A percentile compares a stretch with the other conserved stretches of the same genome.
Evolutionary conservation across 2,888 invertebrate species (phyloP).

Genomic region (Selenia dentaria): DNA sequence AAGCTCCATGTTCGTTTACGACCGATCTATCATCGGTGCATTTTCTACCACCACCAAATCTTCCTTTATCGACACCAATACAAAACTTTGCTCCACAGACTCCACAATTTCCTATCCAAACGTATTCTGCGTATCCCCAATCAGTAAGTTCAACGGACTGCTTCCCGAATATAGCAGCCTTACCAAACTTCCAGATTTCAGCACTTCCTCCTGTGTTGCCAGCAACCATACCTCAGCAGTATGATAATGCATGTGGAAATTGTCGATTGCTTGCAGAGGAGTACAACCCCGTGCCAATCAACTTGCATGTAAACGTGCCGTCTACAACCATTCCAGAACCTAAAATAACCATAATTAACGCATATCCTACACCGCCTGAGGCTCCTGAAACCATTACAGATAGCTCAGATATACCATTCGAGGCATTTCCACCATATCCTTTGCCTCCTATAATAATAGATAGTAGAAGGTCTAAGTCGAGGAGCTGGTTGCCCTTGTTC

Average conservation of each 20-base stretch:
- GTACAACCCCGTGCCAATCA: slow-evolving; percentile 40
- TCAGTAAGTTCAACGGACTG: slow-evolving; percentile 1
- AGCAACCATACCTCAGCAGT: not conserved
- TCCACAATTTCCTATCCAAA: slow-evolving; percentile 1
- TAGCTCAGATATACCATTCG: slow-evolving; percentile 9
- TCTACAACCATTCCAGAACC: slow-evolving; percentile 45
- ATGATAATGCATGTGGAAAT: not conserved
- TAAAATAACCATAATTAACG: slow-evolving; percentile 41
- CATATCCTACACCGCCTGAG: slow-evolving; percentile 24
- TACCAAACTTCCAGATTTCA: slow-evolving; percentile 9
- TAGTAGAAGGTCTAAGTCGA: slow-evolving; percentile 44
- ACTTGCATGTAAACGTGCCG: slow-evolving; percentile 55
- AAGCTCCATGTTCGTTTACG: slow-evolving; percentile 3
- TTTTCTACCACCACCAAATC: slow-evolving; percentile 7
- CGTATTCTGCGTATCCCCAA: slow-evolving; percentile 7
- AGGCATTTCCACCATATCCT: slow-evolving; percentile 18
- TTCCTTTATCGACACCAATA: slow-evolving; percentile 1
- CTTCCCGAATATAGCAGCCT: not conserved
- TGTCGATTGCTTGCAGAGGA: slow-evolving; percentile 5
- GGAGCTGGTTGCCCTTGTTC: slow-evolving; percentile 51
- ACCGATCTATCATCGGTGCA: slow-evolving; percentile 5
- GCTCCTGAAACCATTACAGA: slow-evolving; percentile 9
- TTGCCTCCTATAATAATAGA: slow-evolving; percentile 48
- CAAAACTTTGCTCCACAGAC: not conserved
- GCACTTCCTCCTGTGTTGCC: slow-evolving; percentile 16